Base-by-base conservation (phyloP, 92 coral and sea anemone species). In the Pocillopora meandrina region DNA sequence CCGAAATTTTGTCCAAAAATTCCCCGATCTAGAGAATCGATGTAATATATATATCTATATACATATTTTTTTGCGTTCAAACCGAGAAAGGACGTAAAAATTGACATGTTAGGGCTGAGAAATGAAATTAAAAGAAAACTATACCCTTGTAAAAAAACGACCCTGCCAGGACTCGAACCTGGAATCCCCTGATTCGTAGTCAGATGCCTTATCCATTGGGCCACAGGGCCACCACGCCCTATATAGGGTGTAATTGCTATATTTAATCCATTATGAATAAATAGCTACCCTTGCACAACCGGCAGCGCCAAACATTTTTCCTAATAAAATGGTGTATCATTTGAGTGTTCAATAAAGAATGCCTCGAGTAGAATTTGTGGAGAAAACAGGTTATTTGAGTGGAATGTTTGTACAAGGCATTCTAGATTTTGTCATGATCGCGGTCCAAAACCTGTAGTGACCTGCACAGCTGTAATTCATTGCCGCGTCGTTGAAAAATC, bases 181-280 rank as follows among this genome's bases (percentile, higher is more conserved):
- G 98, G 93, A 94, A 94, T 92, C 95, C 92, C 93, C 98, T 92
- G 98, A 92, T 94, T 63, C 95, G 95, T 92, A 90, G 95, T 90
- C 95, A 94, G 95, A 92, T 90, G 95, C 97, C 98, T 95, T 95
- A 93, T 95, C 97, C 96, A 87, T 95, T 95, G 96, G 98, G 98
- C 98, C 97, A 95, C 95, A 91, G 97, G 98, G 95, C 98, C 98
- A 12, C 1, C 61, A 19, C 2, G 26, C 0, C 0, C 0, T 0
- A 0, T 0, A 12, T 0, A 0, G 0, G 0, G 1, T 2, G 1
- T 0, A 4, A 11, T 18, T 64, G 10, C 23, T 64, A 1, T 89
- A 66, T 35, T 66, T 81, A 80, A 59, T 0, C 13, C 64, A 69
- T 21, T 17, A 3, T 52, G 26, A 65, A 79, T 79, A 79, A 21